Evolutionary conservation across 1,140 invertebrate species (phyloP).

Genomic region (Pseudoatta argentina): DNA sequence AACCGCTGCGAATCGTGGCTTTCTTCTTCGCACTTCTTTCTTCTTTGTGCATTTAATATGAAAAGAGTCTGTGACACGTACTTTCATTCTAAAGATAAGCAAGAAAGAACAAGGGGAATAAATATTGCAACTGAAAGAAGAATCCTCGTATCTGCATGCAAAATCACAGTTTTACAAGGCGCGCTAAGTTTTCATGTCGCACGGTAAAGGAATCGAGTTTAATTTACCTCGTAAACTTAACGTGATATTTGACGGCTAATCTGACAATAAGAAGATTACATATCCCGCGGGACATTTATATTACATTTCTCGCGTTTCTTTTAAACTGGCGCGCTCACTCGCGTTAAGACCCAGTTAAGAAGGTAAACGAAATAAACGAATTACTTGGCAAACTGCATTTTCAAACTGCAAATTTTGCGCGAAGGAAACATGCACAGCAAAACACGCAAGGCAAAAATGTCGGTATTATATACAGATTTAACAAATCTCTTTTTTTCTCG

Average conservation of each 20-base stretch:
- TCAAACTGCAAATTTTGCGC: not conserved
- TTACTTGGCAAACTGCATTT: constrained; percentile 16
- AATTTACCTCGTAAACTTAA: constrained; percentile 31
- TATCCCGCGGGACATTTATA: constrained; percentile 8
- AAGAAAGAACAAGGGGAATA: constrained; percentile 10
- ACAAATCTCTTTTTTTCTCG: not conserved
- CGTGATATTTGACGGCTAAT: constrained; percentile 11
- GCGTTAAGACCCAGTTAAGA: constrained; percentile 7
- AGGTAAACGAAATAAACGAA: not conserved
- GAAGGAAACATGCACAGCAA: not conserved
- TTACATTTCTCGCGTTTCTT: constrained; percentile 30
- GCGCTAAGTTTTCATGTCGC: not conserved
- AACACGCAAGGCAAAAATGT: not conserved
- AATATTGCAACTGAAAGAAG: not conserved
- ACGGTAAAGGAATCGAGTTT: constrained; percentile 26
- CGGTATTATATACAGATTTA: not conserved
- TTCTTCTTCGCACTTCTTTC: not conserved
- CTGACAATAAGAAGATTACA: not conserved
- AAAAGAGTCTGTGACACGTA: not conserved
- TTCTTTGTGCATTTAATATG: not conserved
- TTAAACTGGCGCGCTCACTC: constrained; percentile 20
- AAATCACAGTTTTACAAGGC: constrained; percentile 7
- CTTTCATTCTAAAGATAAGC: not conserved
- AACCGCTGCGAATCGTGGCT: not conserved
- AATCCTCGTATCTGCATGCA: not conserved